Evolutionary conservation across 2,113 vertebrate genomes (phyloP).

Genomic region (Indicator maculatus): DNA sequence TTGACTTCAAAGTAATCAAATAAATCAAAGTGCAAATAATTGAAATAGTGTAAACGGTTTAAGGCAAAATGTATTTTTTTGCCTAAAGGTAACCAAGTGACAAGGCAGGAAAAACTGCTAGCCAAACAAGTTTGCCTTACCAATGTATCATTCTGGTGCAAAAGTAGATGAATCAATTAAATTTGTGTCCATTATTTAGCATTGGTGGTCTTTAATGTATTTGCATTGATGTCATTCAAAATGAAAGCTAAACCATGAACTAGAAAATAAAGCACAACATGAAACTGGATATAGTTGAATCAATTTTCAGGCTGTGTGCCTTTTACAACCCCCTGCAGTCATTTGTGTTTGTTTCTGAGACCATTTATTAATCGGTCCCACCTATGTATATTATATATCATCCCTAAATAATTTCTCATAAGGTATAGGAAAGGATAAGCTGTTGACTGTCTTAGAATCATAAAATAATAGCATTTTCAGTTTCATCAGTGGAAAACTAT

Average conservation of each 20-base stretch:
- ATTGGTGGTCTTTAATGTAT: background rate
- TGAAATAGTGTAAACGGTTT: background rate
- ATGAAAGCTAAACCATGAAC: conserved; percentile 28
- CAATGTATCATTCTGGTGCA: background rate
- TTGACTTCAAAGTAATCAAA: background rate
- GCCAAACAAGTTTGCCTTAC: background rate
- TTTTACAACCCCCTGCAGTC: background rate
- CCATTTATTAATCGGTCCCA: background rate
- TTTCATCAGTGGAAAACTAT: background rate
- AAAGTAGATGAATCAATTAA: background rate
- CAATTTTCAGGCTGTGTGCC: background rate
- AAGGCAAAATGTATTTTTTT: background rate
- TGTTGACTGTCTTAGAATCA: background rate
- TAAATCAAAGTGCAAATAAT: background rate
- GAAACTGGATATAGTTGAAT: background rate
- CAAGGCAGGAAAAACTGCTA: background rate
- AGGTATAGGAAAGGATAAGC: background rate
- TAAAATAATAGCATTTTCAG: background rate
- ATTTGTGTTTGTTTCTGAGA: background rate
- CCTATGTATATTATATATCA: background rate
- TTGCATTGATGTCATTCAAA: background rate
- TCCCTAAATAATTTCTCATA: background rate
- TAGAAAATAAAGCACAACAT: background rate
- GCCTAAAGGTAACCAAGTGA: background rate
- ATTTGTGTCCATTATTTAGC: background rate